Percentiles rank a stretch among this genome's conserved stretches.
These are phyloP conservation scores for Maniola hyperantus DNA, from an alignment of 2,888 invertebrate genomes.

Conservation along the genomic window DNA sequence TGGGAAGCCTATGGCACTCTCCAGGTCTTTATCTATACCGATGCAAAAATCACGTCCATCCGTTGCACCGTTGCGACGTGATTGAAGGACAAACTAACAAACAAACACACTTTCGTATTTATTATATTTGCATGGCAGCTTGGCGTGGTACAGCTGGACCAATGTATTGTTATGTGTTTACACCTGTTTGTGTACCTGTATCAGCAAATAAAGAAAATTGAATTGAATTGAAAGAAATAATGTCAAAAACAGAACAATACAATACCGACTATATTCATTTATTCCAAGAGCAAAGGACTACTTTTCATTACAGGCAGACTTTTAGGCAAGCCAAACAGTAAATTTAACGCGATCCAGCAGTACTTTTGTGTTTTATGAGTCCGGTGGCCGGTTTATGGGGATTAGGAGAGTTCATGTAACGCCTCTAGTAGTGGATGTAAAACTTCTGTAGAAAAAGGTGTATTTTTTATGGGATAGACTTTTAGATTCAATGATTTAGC, in stretches of 20 bases:
- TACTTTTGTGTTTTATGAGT: slow-evolving; percentile 9
- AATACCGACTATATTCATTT: not conserved
- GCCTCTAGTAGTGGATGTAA: slow-evolving; percentile 27
- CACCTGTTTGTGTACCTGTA: no score
- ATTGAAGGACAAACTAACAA: no score
- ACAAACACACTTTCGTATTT: no score
- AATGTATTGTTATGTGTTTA: no score
- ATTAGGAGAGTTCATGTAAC: slow-evolving; percentile 25
- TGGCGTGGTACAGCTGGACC: no score
- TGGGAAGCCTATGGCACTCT: no score
- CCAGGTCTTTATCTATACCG: no score
- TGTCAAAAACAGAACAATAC: not conserved
- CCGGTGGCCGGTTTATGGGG: slow-evolving; percentile 24
- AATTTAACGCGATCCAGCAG: not conserved
- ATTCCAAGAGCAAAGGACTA: not conserved
- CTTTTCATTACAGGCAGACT: not conserved
- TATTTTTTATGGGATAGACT: not conserved
- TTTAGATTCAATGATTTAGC: not conserved
- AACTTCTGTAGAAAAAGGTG: slow-evolving; percentile 11
- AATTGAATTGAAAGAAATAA: not conserved
- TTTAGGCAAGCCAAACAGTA: slow-evolving; percentile 9
- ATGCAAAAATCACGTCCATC: no score
- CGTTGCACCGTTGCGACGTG: no score
- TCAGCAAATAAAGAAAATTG: no score
- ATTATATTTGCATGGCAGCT: no score